Percentiles rank a stretch among this genome's conserved stretches.
phyloP scores from a whole-genome alignment of 2,113 vertebrate species.

The Tor tambroides region DNA sequence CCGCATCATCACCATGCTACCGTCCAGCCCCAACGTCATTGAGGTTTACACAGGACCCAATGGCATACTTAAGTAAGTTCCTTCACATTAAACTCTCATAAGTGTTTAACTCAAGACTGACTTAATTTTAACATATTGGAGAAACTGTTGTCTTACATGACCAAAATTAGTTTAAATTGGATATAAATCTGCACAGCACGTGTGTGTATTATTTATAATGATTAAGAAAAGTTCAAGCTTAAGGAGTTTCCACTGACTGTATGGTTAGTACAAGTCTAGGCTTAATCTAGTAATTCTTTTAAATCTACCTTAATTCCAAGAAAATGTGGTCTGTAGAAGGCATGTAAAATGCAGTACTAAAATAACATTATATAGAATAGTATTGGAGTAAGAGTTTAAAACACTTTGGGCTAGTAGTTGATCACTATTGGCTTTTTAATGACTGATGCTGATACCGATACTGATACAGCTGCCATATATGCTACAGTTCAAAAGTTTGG shows the following conservation, averaged over 20 bases:
- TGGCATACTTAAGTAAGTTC: constrained; percentile 91
- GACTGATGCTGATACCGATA: neutral
- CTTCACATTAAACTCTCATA: neutral
- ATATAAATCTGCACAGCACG: neutral
- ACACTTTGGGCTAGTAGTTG: neutral
- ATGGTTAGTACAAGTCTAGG: neutral
- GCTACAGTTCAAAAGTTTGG: neutral
- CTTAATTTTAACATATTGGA: neutral
- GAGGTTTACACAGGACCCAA: constrained; percentile 92
- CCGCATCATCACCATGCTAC: constrained; percentile 96
- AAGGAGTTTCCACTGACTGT: neutral
- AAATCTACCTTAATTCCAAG: neutral
- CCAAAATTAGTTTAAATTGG: neutral
- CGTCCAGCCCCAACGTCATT: constrained; percentile 87
- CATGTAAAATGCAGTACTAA: neutral
- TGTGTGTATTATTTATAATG: neutral
- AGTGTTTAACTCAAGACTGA: neutral
- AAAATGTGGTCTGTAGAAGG: neutral
- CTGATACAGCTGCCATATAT: too few species aligned
- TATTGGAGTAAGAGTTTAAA: neutral
- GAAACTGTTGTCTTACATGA: neutral
- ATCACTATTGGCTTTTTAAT: neutral
- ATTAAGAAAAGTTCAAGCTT: neutral
- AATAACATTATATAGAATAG: neutral
- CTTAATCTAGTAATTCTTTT: constrained; percentile 7